Percentiles rank a stretch among this genome's conserved stretches.
These are phyloP conservation scores for Camelus dromedarius DNA, from an alignment of 2,113 vertebrate species.

Conservation along the genomic window DNA sequence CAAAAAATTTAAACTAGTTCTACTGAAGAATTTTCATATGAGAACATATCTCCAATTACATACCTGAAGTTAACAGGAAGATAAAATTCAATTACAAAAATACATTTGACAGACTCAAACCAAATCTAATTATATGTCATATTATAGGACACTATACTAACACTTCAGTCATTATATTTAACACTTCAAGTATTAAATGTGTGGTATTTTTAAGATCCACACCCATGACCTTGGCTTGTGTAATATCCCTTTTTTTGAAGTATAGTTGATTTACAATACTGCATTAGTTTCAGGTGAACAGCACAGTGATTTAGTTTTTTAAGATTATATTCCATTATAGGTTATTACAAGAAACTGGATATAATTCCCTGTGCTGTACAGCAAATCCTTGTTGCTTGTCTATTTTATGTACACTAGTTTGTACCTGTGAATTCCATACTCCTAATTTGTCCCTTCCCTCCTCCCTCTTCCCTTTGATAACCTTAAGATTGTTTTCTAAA, in stretches of 20 bases:
- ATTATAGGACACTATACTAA: not conserved
- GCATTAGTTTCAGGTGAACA: not conserved
- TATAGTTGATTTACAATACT: not conserved
- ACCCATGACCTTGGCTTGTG: not conserved
- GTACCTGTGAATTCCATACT: not conserved
- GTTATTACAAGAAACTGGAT: not conserved
- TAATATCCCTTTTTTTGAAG: not conserved
- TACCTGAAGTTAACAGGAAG: not conserved
- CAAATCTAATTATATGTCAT: not conserved
- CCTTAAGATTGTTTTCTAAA: not conserved
- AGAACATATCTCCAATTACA: conserved; percentile 21
- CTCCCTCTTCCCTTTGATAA: not conserved
- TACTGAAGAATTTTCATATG: not conserved
- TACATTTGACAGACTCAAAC: not conserved
- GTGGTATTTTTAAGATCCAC: not conserved
- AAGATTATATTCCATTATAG: not conserved
- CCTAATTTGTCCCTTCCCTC: not conserved
- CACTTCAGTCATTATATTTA: not conserved
- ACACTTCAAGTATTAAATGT: conserved; percentile 2
- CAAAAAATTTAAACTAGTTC: conserved; percentile 9
- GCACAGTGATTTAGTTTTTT: not conserved
- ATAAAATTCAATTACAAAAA: conserved; percentile 40
- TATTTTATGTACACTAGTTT: not conserved
- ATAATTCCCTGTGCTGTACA: not conserved
- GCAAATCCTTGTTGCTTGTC: not conserved